Base-by-base conservation (phyloP, 2,888 invertebrate genomes). In the Falcaria lacertinaria region DNA sequence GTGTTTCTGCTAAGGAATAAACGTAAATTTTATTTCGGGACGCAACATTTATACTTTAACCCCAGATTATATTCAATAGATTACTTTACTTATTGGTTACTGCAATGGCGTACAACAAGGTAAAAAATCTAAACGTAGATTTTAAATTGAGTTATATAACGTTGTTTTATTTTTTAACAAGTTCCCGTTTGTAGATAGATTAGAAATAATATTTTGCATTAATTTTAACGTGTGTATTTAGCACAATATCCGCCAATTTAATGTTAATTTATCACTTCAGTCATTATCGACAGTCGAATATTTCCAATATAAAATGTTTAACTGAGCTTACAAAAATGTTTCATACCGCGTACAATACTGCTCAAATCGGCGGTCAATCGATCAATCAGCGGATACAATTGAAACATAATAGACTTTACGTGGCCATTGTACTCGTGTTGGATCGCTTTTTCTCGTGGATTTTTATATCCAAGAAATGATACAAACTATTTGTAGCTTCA, bases 331-430 rank as follows among this genome's bases (percentile, higher is more conserved):
- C 48, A 51, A 52, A 41, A 53, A 46, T 51, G 46, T 54, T 55
- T 48, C 47, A 44, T 48, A 44, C 41, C 55, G 47, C 3, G 8
- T 56, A 50, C 51, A 53, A 52, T 48, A 49, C 50, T 41, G 41
- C 47, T 38, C 48, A 46, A 37, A 37, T 37, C 37, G 44, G 48
- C 51, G 44, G 47, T 55, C 54, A 52, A 59, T 62, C 57, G 56
- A 60, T 60, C 58, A 48, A 48, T 46, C 48, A 41, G 37, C 41
- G 32, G 45, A 50, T 22, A 54, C 50, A 53, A 52, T 43, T 49
- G 45, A 48, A 58, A 52, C 47, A 48, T 50, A 51, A 59, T 57
- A 50, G 49, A 51, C 45, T 41, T 48, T 49, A 47, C 45, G 47
- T 52, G 54, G 52, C 54, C 16, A 41, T 46, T 46, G 41, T 46